Evolutionary conservation across 1,140 invertebrate species (phyloP).

Genomic region (Pseudoatta argentina): DNA sequence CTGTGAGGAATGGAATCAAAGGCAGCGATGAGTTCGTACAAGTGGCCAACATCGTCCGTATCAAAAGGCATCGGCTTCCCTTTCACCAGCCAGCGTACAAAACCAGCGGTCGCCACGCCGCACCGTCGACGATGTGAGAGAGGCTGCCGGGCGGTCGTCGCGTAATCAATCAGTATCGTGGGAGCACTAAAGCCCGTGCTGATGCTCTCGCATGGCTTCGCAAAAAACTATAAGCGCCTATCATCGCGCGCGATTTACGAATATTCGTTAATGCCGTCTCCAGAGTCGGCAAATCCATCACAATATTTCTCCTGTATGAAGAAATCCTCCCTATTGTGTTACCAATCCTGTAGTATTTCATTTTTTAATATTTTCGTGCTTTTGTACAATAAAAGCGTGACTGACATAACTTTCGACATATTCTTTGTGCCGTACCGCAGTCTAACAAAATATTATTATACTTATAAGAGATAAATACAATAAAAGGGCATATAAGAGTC

Average conservation of each 20-base stretch:
- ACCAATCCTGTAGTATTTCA: not conserved
- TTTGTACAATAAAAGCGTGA: not conserved
- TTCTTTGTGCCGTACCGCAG: too few species aligned
- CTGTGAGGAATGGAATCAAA: conserved; percentile 37
- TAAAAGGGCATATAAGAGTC: too few species aligned
- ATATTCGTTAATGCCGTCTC: conserved; percentile 37
- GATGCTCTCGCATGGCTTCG: conserved; percentile 54
- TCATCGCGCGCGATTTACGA: conserved; percentile 47
- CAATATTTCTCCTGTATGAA: conserved; percentile 27
- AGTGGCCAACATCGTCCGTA: conserved; percentile 69
- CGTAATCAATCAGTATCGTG: conserved; percentile 82
- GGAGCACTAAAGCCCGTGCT: conserved; percentile 74
- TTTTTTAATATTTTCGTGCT: not conserved
- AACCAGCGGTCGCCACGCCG: conserved; percentile 65
- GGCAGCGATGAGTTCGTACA: conserved; percentile 63
- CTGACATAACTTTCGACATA: too few species aligned
- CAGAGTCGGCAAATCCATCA: not conserved
- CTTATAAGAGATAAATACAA: too few species aligned
- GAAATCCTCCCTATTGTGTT: not conserved
- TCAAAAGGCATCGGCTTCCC: conserved; percentile 79
- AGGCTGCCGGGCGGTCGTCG: conserved; percentile 70
- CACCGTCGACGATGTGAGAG: conserved; percentile 65
- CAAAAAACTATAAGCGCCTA: conserved; percentile 68
- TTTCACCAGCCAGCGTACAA: conserved; percentile 73
- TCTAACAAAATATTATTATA: too few species aligned